Conservation (phyloP, 2,797 vertebrate genomes). For the Limosa lapponica region DNA sequence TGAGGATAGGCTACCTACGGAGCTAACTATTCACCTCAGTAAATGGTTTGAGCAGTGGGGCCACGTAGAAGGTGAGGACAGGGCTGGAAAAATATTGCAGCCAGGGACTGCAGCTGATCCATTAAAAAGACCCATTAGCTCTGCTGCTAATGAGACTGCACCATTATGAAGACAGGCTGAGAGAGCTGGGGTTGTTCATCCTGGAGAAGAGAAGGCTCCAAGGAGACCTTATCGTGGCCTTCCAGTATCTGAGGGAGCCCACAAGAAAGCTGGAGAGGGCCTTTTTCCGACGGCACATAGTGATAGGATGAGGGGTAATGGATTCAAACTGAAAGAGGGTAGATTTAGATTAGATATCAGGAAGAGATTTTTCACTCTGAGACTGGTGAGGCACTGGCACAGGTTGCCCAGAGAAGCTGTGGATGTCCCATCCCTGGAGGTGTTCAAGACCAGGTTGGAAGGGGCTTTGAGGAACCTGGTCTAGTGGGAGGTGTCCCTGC, state of each 20-base stretch:
- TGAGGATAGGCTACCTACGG: neutral
- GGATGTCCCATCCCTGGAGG: too few species aligned
- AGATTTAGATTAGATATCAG: neutral
- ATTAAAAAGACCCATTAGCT: neutral
- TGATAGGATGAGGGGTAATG: neutral
- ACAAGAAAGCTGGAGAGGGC: neutral
- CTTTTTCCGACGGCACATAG: neutral
- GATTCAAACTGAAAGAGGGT: neutral
- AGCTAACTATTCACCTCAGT: fast-evolving
- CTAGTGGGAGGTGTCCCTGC: neutral
- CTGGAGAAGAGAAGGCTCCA: neutral
- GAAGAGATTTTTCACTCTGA: neutral
- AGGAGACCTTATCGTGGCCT: neutral
- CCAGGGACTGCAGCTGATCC: neutral
- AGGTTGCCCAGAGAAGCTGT: too few species aligned
- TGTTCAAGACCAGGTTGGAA: neutral
- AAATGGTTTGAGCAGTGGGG: neutral
- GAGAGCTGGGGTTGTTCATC: neutral
- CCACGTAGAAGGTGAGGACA: neutral
- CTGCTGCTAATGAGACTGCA: neutral
- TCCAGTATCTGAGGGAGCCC: neutral
- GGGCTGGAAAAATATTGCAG: neutral
- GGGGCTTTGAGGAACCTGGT: neutral
- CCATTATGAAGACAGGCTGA: neutral
- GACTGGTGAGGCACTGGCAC: neutral